These are phyloP conservation scores for Dendrolimus pini DNA, from an alignment of 2,888 invertebrate species.

Conservation along the genomic window DNA sequence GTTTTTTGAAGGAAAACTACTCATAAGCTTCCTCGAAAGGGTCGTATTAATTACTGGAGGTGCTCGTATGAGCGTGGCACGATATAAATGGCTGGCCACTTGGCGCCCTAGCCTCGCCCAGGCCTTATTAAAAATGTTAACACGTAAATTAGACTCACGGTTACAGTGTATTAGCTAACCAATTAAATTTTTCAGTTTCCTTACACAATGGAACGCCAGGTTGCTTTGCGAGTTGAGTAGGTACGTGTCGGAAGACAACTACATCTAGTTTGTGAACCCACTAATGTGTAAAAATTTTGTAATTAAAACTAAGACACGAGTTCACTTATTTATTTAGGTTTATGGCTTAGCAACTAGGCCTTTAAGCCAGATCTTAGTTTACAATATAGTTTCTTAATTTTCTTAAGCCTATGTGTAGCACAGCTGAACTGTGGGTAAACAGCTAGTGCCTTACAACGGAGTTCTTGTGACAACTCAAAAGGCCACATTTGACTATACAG, in stretches of 20 bases:
- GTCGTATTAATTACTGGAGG: conserved; percentile 72
- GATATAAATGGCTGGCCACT: conserved; percentile 71
- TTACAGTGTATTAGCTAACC: conserved; percentile 66
- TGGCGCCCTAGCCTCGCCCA: conserved; percentile 61
- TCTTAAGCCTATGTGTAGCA: too few relatives aligned
- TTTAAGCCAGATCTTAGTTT: too few relatives aligned
- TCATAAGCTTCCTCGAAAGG: conserved; percentile 73
- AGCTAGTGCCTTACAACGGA: too few relatives aligned
- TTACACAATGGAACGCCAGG: conserved; percentile 46
- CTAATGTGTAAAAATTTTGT: conserved; percentile 5
- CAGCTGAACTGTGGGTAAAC: too few relatives aligned
- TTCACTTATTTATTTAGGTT: too few relatives aligned
- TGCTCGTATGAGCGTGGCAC: conserved; percentile 56
- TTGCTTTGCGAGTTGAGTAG: conserved; percentile 41
- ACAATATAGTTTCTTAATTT: too few relatives aligned
- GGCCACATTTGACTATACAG: too few relatives aligned
- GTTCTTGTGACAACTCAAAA: too few relatives aligned
- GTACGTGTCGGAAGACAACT: conserved; percentile 4
- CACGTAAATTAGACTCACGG: conserved; percentile 71
- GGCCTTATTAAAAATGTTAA: conserved; percentile 76
- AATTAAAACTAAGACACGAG: neutral
- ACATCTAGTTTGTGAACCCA: neutral
- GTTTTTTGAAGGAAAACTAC: conserved; percentile 70
- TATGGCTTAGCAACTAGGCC: too few relatives aligned
- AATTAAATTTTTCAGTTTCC: conserved; percentile 66